phyloP scores from a whole-genome alignment of 2,113 vertebrate species.

The Halichoeres trimaculatus region DNA sequence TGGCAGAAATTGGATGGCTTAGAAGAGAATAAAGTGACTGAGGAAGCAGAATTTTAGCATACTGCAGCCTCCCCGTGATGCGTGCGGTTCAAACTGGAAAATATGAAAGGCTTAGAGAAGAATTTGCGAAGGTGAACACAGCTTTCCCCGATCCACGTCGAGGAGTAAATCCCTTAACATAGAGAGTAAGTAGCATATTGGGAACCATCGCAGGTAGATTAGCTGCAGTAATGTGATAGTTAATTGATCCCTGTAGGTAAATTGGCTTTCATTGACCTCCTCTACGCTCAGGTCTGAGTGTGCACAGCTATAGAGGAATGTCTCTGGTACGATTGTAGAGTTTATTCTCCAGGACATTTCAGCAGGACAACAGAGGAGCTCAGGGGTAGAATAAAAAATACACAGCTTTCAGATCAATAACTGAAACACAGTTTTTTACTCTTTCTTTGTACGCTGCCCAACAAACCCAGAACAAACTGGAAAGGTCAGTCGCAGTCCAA shows the following conservation, averaged over 20 bases:
- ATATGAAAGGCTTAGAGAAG: conserved; percentile 30
- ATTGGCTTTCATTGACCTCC: conserved; percentile 17
- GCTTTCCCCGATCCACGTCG: conserved; percentile 11
- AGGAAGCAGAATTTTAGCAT: conserved; percentile 46
- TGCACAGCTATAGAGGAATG: not conserved
- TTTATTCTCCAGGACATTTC: conserved; percentile 3
- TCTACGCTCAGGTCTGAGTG: not conserved
- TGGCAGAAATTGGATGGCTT: conserved; percentile 59
- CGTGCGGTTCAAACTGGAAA: conserved; percentile 24
- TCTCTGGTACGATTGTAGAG: not conserved
- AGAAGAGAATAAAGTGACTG: conserved; percentile 48
- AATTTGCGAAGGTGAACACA: conserved; percentile 23
- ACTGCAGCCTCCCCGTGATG: not conserved
- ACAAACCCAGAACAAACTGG: not conserved
- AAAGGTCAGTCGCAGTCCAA: not conserved
- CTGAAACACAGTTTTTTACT: not conserved
- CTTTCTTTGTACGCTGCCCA: not conserved
- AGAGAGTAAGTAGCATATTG: not conserved
- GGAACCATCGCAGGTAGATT: conserved; percentile 10
- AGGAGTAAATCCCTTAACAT: conserved; percentile 3
- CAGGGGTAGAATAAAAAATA: not conserved
- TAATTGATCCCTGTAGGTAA: conserved; percentile 15
- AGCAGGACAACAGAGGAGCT: conserved; percentile 1
- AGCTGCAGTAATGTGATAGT: conserved; percentile 1
- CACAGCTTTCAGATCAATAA: conserved; percentile 15